Conservation (phyloP, 2,797 vertebrate species). For the Emydoidea blandingii region DNA sequence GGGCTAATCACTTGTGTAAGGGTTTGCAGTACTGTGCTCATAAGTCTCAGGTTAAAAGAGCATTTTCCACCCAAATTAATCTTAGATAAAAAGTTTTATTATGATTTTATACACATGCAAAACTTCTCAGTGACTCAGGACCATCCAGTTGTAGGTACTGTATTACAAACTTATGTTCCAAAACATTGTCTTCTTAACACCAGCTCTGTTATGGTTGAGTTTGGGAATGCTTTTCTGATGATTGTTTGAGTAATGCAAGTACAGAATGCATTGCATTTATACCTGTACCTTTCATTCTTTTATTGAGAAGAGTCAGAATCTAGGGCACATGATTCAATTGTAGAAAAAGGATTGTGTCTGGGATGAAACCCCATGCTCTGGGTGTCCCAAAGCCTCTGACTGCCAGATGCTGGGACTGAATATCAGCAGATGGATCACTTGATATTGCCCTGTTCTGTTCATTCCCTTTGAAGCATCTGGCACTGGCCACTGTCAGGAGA, state of each 20-base stretch:
- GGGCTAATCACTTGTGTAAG: not conserved
- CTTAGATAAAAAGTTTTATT: not conserved
- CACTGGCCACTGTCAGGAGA: not conserved
- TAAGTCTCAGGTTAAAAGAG: not conserved
- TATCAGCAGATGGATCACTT: not conserved
- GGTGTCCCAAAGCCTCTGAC: not conserved
- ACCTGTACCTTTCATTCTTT: not conserved
- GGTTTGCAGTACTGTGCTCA: not conserved
- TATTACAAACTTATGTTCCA: not conserved
- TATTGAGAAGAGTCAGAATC: not conserved
- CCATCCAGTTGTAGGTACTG: not conserved
- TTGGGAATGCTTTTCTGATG: not conserved
- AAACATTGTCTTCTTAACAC: not conserved
- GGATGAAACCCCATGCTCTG: not conserved
- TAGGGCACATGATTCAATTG: not conserved
- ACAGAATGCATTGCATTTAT: not conserved
- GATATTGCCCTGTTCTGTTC: not conserved
- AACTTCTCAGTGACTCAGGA: not conserved
- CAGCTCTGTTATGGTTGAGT: not conserved
- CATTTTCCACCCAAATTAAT: not conserved
- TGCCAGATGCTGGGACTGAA: not conserved
- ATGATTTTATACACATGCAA: not conserved
- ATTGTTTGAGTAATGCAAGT: not conserved
- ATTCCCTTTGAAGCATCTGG: not conserved
- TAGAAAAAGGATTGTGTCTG: not conserved